Evolutionary conservation across 2,113 vertebrate genomes (phyloP).

Genomic region (Gallinago paraguaiae): DNA sequence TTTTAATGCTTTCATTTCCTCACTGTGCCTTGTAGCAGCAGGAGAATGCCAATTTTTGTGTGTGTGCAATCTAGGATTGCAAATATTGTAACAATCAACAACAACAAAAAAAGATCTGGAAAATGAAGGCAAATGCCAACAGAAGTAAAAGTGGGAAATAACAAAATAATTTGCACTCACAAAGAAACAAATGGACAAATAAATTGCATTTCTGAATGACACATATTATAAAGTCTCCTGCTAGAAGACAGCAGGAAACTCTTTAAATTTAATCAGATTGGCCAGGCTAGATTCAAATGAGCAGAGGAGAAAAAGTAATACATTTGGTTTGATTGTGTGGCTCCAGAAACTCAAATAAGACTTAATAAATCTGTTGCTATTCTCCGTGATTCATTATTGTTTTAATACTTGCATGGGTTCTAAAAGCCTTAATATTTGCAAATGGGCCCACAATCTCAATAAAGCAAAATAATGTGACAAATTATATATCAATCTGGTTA

Average conservation of each 20-base stretch:
- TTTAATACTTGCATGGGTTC: constrained; percentile 9
- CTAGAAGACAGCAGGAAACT: constrained; percentile 12
- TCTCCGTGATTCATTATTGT: background rate
- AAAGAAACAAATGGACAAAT: background rate
- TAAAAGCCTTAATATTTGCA: constrained; percentile 8
- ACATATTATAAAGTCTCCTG: background rate
- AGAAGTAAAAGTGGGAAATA: background rate
- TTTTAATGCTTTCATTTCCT: constrained; percentile 41
- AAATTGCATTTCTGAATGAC: background rate
- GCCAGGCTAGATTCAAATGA: background rate
- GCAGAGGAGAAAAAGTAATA: background rate
- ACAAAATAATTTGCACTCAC: background rate
- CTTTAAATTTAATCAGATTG: background rate
- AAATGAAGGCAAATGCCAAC: background rate
- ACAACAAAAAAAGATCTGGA: background rate
- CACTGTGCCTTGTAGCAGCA: background rate
- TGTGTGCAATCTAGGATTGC: background rate
- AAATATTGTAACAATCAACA: constrained; percentile 13
- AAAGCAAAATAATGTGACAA: background rate
- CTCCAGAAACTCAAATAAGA: background rate
- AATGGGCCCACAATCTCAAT: background rate
- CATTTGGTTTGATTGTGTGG: background rate
- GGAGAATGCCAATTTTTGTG: background rate
- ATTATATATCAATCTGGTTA: background rate
- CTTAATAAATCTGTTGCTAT: background rate